Evolutionary conservation across 2,797 vertebrate species (phyloP), one percentile per base, ranked within the genome.

Genomic region (Rhinella marina): DNA sequence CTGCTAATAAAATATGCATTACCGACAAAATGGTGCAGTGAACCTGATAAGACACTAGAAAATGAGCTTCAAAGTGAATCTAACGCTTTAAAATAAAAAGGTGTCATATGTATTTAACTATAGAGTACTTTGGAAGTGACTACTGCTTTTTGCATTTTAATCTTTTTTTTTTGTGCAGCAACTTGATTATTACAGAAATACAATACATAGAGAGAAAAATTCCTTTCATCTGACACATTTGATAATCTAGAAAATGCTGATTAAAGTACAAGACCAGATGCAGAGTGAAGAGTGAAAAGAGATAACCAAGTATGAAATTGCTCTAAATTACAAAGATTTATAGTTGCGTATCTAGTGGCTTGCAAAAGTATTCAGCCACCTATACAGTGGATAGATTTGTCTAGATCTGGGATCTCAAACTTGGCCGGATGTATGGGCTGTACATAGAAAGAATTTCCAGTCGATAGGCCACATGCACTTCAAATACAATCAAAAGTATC

Each of bases 1-100:
- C 82, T 61, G 82, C 82, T 75, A 75, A 84, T 84, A 84, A 84
- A 84, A 75, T 84, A 84, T 84, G 70, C 70, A 84, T 84, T 84
- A 76, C 54, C 57, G 29, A 84, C 82, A 84, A 84, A 84, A 61
- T 59, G 68, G 56, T 84, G 70, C 82, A 75, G 56, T 62, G 82
- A 84, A 84, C 82, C 82, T 84, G 56, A 84, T 75, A 76, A 84
- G 82, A 75, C 82, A 84, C 70, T 75, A 59, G 82, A 76, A 76
- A 84, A 84, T 84, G 27, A 75, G 70, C 82, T 84, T 61, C 70
- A 76, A 84, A 75, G 70, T 54, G 54, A 84, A 59, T 84, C 70
- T 59, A 76, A 76, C 8, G 14, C 68, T 73, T 61, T 61, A 84
- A 75, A 84, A 84, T 84, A n/a, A 75, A 76, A 76, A 57, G 68